Base-by-base conservation (phyloP, 2,797 vertebrate genomes). In the Neoniphon sammara region DNA sequence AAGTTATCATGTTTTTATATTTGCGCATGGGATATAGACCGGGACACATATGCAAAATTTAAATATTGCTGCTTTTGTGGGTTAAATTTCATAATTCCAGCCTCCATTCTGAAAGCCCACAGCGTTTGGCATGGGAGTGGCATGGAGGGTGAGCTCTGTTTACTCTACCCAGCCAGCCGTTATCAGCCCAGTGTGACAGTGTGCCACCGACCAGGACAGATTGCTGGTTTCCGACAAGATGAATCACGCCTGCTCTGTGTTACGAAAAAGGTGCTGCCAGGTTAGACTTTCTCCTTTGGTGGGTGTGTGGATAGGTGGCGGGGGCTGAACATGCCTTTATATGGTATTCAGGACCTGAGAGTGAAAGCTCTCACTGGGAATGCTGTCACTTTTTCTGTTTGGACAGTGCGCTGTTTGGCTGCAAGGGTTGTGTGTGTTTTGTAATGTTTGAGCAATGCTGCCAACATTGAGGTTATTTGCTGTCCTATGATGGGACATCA, bases 391-490 rank as follows among this genome's bases (percentile, higher is more conserved):
- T 61, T 73, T 50, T 77, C 9, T 73, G 73, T 85, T 81, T 72
- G 42, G 59, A 77, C 30, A 67, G 36, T 18, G 11, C n/a, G 56
- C 8, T 82, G 54, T 75, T 86, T 84, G 58, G 49, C 67, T 60
- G 64, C 76, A 86, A 68, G 14, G 60, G 36, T 63, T 80, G 21
- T 71, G 34, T 82, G 73, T 83, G 61, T n/a, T 63, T 49, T 69
- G 64, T 46, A 52, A 9, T 21, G 25, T 52, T 58, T 39, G 47
- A 30, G 44, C 34, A 44, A 65, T 58, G 70, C 56, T 52, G 73
- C 69, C 57, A 21, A 21, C 21, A 14, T n/a, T 53, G 36, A 73
- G 5, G 21, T 69, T 25, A 66, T 42, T 17, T 30, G 6, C 58
- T 74, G 7, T 62, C 30, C 8, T n/a, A 12, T 58, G 56, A 34